phyloP scores from a whole-genome alignment of 2,797 vertebrate genomes.

The Eulemur mongoz region DNA sequence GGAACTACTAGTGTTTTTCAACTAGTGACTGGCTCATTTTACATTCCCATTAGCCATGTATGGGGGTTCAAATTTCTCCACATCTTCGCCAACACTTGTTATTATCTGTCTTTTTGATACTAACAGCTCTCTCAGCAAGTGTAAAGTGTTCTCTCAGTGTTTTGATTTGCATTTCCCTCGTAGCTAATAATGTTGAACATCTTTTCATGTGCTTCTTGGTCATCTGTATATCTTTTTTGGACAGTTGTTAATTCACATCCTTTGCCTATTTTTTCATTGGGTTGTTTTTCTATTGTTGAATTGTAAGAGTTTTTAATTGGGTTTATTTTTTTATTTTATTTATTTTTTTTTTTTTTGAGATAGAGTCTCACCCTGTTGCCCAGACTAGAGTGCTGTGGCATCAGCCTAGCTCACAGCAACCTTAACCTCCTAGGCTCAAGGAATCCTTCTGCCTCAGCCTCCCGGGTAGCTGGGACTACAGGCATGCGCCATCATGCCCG shows the following conservation, averaged over 20 bases:
- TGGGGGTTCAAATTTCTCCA: not conserved
- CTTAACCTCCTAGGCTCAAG: too few species aligned
- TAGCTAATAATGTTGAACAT: not conserved
- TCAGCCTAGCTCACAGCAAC: too few species aligned
- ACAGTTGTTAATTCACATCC: not conserved
- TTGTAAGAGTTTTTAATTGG: not conserved
- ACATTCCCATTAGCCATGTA: not conserved
- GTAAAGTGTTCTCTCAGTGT: not conserved
- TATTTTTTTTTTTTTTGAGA: too few species aligned
- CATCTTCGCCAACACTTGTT: not conserved
- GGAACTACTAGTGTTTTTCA: not conserved
- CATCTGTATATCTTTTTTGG: not conserved
- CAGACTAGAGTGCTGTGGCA: too few species aligned
- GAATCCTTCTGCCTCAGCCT: too few species aligned
- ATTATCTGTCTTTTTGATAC: not conserved
- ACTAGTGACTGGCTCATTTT: constrained; percentile 1
- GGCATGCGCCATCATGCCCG: too few species aligned
- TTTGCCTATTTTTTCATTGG: not conserved
- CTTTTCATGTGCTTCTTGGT: not conserved
- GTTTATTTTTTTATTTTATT: too few species aligned
- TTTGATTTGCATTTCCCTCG: not conserved
- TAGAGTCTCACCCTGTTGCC: too few species aligned
- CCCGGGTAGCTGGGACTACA: too few species aligned
- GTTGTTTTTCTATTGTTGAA: not conserved
- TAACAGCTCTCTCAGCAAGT: not conserved